A percentile compares a stretch with the other conserved stretches of the same genome.
Evolutionary conservation across 2,797 vertebrate species (phyloP).

Genomic region (Tauraco hartlaubi): DNA sequence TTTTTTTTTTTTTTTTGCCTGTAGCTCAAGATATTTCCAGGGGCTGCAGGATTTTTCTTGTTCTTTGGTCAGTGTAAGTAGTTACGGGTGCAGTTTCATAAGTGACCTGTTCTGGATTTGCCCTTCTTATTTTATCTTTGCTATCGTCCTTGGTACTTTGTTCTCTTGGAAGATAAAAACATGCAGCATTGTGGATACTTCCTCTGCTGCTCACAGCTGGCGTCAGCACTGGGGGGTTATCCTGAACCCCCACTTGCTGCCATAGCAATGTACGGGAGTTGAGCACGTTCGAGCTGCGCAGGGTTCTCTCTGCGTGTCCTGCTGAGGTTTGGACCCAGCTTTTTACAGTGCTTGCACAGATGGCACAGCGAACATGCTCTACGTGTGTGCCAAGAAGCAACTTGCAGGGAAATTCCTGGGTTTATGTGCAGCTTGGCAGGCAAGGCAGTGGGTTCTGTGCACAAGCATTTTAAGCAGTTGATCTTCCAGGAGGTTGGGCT

Average conservation of each 20-base stretch:
- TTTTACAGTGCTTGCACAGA: not conserved
- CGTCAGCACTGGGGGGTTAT: not conserved
- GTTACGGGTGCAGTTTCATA: not conserved
- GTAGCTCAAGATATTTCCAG: not conserved
- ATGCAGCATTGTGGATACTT: not conserved
- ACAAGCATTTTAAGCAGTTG: not conserved
- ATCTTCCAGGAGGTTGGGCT: not conserved
- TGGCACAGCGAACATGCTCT: rapidly evolving
- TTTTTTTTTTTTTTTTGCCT: not conserved
- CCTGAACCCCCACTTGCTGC: not conserved
- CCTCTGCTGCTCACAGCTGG: not conserved
- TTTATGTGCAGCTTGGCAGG: not conserved
- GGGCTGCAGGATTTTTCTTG: not conserved
- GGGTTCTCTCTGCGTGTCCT: not conserved
- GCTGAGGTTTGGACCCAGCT: not conserved
- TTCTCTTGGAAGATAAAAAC: not conserved
- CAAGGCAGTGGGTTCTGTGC: not conserved
- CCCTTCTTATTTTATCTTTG: not conserved
- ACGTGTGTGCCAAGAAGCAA: not conserved
- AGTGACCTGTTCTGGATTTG: not conserved
- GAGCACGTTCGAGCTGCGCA: not conserved
- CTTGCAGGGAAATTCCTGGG: not conserved
- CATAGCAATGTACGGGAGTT: not conserved
- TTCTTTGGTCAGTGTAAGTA: not conserved
- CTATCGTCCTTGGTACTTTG: not conserved